phyloP scores from a whole-genome alignment of 2,888 invertebrate genomes.

The Meta bourneti region DNA sequence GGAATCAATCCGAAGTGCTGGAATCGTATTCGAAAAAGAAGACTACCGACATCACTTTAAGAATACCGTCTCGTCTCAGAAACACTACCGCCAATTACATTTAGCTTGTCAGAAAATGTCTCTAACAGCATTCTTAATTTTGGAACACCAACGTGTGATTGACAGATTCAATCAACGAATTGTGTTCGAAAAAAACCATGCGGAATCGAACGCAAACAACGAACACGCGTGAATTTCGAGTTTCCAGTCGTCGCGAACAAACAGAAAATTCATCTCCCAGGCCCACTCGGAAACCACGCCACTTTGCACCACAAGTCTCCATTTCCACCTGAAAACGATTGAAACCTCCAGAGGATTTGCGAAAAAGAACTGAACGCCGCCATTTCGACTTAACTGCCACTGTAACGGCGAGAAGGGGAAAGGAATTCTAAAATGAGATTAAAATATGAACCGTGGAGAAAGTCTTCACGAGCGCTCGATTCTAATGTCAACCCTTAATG shows the following conservation, averaged over 20 bases:
- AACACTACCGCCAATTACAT: too few species aligned
- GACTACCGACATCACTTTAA: too few species aligned
- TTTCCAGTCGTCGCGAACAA: not conserved
- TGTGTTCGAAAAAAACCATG: not conserved
- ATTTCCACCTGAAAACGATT: not conserved
- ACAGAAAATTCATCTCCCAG: not conserved
- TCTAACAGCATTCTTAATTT: too few species aligned
- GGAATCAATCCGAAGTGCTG: too few species aligned
- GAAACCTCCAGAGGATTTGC: not conserved
- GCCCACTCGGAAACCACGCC: not conserved
- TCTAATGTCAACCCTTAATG: not conserved
- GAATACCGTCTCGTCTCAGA: too few species aligned
- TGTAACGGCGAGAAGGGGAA: not conserved
- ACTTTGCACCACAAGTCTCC: not conserved
- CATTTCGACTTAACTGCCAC: not conserved
- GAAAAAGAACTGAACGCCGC: not conserved
- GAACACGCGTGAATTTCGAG: not conserved
- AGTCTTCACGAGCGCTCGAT: not conserved
- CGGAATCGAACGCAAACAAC: not conserved
- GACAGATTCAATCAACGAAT: not conserved
- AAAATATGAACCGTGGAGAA: slow-evolving; percentile 15
- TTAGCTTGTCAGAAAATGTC: too few species aligned
- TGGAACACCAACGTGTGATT: not conserved
- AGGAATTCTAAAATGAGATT: not conserved
- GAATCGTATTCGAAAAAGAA: too few species aligned